Percentiles rank a stretch among this genome's conserved stretches.
Evolutionary conservation across 2,888 invertebrate genomes (phyloP).

Genomic region (Labia minor): DNA sequence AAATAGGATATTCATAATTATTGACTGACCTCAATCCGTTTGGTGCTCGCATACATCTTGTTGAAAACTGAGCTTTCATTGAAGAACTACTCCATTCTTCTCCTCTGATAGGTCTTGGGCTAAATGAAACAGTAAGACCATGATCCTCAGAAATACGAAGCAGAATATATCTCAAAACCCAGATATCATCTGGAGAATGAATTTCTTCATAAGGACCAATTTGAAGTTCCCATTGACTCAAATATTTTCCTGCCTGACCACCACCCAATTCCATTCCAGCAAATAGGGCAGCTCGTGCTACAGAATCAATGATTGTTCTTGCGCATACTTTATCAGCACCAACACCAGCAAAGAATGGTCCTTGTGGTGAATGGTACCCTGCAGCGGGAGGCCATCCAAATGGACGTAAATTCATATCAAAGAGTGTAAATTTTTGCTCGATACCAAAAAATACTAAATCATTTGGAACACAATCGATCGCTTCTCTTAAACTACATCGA

Average conservation of each 20-base stretch:
- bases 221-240: neutral
- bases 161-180: neutral
- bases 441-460: neutral
- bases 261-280: neutral
- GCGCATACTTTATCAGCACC: neutral
- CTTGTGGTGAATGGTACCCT: neutral
- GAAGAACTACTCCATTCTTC: neutral
- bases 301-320: neutral
- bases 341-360: neutral
- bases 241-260: neutral
- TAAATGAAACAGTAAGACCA: neutral
- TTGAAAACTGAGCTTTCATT: neutral
- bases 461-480: neutral
- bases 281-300: neutral
- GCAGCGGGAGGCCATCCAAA: neutral
- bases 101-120: neutral
- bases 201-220: neutral
- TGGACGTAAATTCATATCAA: neutral
- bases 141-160: neutral
- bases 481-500: neutral
- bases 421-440: neutral
- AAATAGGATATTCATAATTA: too few species aligned
- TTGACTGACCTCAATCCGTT: neutral
- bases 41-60: conserved; percentile 1
- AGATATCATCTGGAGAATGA: neutral